Conservation (phyloP, 2,888 invertebrate genomes). For the Phasia obesa region DNA sequence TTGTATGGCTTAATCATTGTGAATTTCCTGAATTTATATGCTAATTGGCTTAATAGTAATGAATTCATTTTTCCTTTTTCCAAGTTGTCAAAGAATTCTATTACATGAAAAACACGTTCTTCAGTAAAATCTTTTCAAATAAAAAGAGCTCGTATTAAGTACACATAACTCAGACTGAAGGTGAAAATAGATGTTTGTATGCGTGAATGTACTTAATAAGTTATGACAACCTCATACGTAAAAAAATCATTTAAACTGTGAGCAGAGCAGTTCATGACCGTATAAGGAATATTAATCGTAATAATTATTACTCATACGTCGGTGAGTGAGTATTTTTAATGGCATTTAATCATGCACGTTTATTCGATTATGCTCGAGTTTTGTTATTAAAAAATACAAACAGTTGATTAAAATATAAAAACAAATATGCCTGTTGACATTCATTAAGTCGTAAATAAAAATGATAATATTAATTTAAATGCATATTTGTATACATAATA, state of each 20-base stretch:
- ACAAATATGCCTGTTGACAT: conserved; percentile 32
- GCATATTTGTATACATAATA: not conserved
- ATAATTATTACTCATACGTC: conserved; percentile 28
- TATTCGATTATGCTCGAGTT: not conserved
- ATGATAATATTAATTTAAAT: not conserved
- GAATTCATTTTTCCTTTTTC: too few species aligned
- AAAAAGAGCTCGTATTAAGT: too few species aligned
- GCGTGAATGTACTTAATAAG: not conserved
- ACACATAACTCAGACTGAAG: too few species aligned
- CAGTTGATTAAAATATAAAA: not conserved
- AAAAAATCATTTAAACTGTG: not conserved
- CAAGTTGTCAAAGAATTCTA: too few species aligned
- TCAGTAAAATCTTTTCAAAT: too few species aligned
- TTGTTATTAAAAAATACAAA: too few species aligned
- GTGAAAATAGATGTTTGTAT: too few species aligned
- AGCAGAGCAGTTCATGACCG: conserved; percentile 3
- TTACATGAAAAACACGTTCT: too few species aligned
- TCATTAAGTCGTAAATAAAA: conserved; percentile 44
- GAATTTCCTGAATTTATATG: too few species aligned
- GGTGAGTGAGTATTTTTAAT: not conserved
- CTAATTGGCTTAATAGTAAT: too few species aligned
- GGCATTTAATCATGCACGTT: not conserved
- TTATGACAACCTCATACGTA: not conserved
- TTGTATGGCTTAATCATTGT: too few species aligned
- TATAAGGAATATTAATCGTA: conserved; percentile 31